Evolutionary conservation across 1,140 invertebrate genomes (phyloP).

Genomic region (Phortica variegata): DNA sequence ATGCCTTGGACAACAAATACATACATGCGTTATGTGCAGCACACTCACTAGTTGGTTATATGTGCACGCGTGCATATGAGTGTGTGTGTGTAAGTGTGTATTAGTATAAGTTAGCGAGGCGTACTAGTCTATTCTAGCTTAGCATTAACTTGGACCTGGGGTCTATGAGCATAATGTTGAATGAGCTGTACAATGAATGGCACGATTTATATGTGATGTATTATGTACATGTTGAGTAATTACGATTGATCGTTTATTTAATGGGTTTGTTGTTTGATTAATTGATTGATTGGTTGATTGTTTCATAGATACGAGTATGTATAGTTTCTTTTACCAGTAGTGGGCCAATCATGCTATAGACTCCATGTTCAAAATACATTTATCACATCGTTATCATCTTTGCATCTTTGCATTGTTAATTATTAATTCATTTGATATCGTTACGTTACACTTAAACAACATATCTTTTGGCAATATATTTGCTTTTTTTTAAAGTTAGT

Average conservation of each 20-base stretch:
- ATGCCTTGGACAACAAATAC: no score
- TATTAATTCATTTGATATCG: slow-evolving; percentile 12
- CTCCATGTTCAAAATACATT: slow-evolving; percentile 35
- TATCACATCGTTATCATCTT: slow-evolving; percentile 48
- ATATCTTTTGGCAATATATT: no score
- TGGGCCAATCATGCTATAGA: slow-evolving; percentile 56
- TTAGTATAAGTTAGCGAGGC: no score
- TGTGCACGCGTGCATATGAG: no score
- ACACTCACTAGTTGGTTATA: no score
- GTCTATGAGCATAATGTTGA: no score
- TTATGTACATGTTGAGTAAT: slow-evolving; percentile 13
- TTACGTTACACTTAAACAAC: slow-evolving; percentile 4
- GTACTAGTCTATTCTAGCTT: no score
- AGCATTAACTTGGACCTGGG: no score
- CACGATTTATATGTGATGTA: slow-evolving; percentile 19
- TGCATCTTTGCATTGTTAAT: slow-evolving; percentile 18
- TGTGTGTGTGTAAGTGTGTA: no score
- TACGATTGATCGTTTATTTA: slow-evolving; percentile 13
- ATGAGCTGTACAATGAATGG: slow-evolving; percentile 49
- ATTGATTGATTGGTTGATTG: background rate
- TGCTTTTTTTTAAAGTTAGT: slow-evolving; percentile 10
- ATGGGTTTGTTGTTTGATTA: slow-evolving; percentile 16
- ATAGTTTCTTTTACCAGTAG: slow-evolving; percentile 53
- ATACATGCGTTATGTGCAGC: no score
- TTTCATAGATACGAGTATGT: slow-evolving; percentile 18